phyloP scores from a whole-genome alignment of 2,113 vertebrate species.

The Oncorhynchus kisutch region DNA sequence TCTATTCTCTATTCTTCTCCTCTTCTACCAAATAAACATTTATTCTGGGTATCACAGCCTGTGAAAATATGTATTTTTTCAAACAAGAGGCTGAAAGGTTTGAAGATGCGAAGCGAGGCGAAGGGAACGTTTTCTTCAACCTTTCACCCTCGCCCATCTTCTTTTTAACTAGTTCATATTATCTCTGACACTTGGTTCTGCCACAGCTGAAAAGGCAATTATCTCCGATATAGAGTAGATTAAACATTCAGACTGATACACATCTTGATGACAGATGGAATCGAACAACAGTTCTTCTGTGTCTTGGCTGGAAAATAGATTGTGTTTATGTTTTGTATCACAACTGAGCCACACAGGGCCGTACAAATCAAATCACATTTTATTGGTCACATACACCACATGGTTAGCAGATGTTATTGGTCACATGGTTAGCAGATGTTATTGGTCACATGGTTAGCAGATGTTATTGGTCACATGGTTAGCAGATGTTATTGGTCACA shows the following conservation, averaged over 20 bases:
- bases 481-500: too few relatives aligned
- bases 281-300: not conserved
- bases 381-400: too few relatives aligned
- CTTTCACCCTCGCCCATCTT: not conserved
- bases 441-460: too few relatives aligned
- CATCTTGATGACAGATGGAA: conserved; percentile 19
- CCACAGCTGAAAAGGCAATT: conserved; percentile 35
- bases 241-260: conserved; percentile 8
- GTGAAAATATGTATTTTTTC: too few relatives aligned
- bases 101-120: not conserved
- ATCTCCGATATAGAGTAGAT: not conserved
- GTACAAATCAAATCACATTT: too few relatives aligned
- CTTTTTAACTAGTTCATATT: conserved; percentile 16
- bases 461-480: too few relatives aligned
- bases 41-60: too few relatives aligned
- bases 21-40: too few relatives aligned
- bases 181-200: not conserved
- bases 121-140: not conserved
- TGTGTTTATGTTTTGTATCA: conserved; percentile 9
- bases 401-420: too few relatives aligned
- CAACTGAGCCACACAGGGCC: not conserved
- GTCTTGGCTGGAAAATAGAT: not conserved
- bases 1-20: not conserved
- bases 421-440: too few relatives aligned
- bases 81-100: too few relatives aligned